phyloP scores from a whole-genome alignment of 2,113 vertebrate genomes.

The Addax nasomaculatus region DNA sequence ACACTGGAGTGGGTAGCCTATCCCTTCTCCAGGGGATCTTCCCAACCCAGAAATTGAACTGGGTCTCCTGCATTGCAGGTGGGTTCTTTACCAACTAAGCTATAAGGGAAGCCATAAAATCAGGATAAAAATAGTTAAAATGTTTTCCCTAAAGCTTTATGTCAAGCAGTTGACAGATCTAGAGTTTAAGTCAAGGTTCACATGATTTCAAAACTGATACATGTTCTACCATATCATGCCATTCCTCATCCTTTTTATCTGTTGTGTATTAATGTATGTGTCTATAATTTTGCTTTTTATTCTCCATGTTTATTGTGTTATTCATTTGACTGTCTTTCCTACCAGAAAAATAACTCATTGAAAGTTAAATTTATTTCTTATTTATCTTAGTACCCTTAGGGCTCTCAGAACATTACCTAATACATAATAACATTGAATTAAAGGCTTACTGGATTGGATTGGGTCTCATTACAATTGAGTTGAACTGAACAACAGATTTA shows the following conservation, averaged over 20 bases:
- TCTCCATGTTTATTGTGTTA: neutral
- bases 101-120: neutral
- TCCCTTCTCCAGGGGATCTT: neutral
- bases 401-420: neutral
- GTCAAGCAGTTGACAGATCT: neutral
- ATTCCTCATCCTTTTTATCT: neutral
- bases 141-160: neutral
- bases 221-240: neutral
- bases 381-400: neutral
- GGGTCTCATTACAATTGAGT: neutral
- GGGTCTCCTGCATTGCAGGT: neutral
- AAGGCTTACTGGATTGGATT: neutral
- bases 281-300: neutral
- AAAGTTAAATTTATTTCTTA: slow-evolving; percentile 24
- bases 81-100: neutral
- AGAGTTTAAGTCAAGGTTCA: neutral
- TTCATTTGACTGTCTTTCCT: slow-evolving; percentile 22
- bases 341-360: slow-evolving; percentile 28
- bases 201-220: neutral
- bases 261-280: neutral
- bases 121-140: neutral
- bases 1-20: neutral
- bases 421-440: slow-evolving; percentile 1
- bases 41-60: neutral
- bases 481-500: neutral